Evolutionary conservation across 2,797 vertebrate species (phyloP), one percentile per base, ranked within the genome.

Genomic region (Lagodon rhomboides): DNA sequence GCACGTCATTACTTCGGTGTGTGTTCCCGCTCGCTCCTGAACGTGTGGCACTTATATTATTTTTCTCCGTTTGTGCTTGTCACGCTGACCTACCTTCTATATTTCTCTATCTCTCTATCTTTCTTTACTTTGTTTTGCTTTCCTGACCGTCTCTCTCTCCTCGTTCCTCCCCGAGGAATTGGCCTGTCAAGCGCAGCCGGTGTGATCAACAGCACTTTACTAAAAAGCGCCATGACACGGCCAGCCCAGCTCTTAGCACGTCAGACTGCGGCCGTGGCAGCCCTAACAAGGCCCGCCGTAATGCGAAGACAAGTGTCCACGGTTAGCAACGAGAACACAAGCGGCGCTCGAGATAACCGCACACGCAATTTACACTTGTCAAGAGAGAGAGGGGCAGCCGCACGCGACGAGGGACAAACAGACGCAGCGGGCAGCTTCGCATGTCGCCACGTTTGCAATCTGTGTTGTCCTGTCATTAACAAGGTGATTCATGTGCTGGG

Each of bases 131-230:
- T 51, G 17, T 63, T 43, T 74, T 30, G 54, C 20, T 62, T 11
- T 61, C 18, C 49, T 50, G n/a, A 41, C 30, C 9, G 13, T 50
- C 53, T 59, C 46, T 68, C 51, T 69, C 62, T 54, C 23, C 30
- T 67, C 5, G 41, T 58, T 59, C 46, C 10, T 87, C 85, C 64
- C 71, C 23, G 82, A 88, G 85, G 89, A 90, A 89, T 92, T 80
- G 77, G 80, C 75, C 72, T 92, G 90, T 91, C 91, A 90, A 61
- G 66, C 87, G 68, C 68, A 80, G 75, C 85, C 53, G 68, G 68
- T 81, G 80, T 87, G 80, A 89, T 92, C 91, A 91, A 77, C 80
- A 70, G 78, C 88, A 87, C 89, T 89, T 92, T 85, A 82, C 79
- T 83, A 68, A 85, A 85, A 77, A 82, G 79, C 75, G 34, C 20